Base-by-base conservation (phyloP, 2,888 invertebrate species). In the Dione juno region DNA sequence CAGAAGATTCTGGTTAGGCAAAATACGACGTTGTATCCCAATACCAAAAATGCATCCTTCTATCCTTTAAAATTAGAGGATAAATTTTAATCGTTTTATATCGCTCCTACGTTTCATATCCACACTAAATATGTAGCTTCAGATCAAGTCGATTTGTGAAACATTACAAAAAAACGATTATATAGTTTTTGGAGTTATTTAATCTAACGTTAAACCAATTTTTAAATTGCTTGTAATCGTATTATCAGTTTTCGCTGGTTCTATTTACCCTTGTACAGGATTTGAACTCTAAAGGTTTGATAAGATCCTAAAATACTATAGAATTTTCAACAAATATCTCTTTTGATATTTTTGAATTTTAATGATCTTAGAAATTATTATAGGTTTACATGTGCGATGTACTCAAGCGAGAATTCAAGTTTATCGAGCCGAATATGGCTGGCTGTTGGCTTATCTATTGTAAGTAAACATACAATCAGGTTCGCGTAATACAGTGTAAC, bases 261-360 rank as follows among this genome's bases (percentile, higher is more conserved):
- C 54, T 37, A 7, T 54, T 3, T 13, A 54, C 8, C 1, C 35
- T 9, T 35, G n/a, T 54, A 54, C n/a, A 54, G 35, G n/a, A 54
- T 54, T 54, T 54, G 35, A 54, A 14, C n/a, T 50, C 10, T 11
- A n/a, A 35, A 54, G n/a, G n/a, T 54, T 54, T 10, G 35, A n/a
- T n/a, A n/a, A 54, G n/a, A 54, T 35, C n/a, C n/a, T 54, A n/a
- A n/a, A 54, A n/a, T 35, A 10, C 3, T 8, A 9, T n/a, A n/a
- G n/a, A 35, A 35, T 37, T 54, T n/a, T 35, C 9, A 53, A 8
- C 10, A 53, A 35, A 1, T 48, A 13, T 43, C 1, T 11, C 5
- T 43, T 13, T 43, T 43, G 43, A 3, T 43, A 8, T 48, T 48
- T 16, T 16, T 48, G 16, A n/a, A n/a, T 1, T 45, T 48, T 8